Evolutionary conservation across 37 sponge, comb jelly and placozoan genomes (phyloP), one percentile per base, ranked within the genome.

Genomic region (Haliclona indistincta): DNA sequence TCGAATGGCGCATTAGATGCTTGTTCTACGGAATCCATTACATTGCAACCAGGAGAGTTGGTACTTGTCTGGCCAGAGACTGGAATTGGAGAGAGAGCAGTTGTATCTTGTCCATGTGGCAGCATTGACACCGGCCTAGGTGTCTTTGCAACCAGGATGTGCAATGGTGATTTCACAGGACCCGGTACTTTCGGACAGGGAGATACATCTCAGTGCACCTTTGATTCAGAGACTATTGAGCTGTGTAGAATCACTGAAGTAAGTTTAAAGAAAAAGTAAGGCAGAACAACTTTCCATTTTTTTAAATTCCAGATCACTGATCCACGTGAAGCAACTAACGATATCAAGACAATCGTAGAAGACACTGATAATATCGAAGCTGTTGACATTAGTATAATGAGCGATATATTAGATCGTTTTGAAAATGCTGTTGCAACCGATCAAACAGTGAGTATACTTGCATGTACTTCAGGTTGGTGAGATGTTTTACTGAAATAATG

Each of bases 61-160:
- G n/a, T n/a, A n/a, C n/a, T 58, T 7, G n/a, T n/a, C 6, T 58
- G 60, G 60, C 60, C 60, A 25, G 60, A 58, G 60, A 20, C n/a
- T 58, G 60, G 60, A 7, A 58, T n/a, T 58, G 60, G 26, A 25
- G 60, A 8, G 7, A 26, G 11, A 25, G 60, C 60, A 25, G n/a
- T 6, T n/a, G 23, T 20, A 58, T 7, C 13, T 20, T 58, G 60
- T 58, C 60, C 60, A 6, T 58, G 60, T 58, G 60, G 60, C 11
- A 58, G 60, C 28, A 8, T 58, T 8, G 60, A 25, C 6, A 58
- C 26, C 28, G 25, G 11, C 51, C 15, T 17, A 17, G 51, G 51
- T 17, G 13, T 47, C 15, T 47, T 17, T 47, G 51, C 13, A 17
- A 47, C 10, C 15, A 47, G 51, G 15, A 47, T 15, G 15, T 47